Evolutionary conservation across 2,113 vertebrate species (phyloP), one percentile per base, ranked within the genome.

Genomic region (Oreocharis arfaki): DNA sequence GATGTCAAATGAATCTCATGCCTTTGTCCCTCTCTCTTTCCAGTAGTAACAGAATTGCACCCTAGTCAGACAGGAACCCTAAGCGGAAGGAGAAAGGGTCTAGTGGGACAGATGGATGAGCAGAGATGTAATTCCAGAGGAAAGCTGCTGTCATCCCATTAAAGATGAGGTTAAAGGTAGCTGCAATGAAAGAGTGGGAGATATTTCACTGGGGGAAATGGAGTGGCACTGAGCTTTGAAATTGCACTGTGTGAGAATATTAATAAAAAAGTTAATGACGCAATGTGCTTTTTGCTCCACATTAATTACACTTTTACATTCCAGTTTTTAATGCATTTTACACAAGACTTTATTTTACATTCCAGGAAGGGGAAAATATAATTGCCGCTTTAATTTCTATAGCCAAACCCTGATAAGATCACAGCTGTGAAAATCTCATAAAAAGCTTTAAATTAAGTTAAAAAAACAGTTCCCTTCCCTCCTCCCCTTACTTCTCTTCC

Each of bases 231-330:
- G 94, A 97, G 97, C 96, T 97, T 96, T 96, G 97, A 97, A 97
- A 97, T 97, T 97, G 97, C 97, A 95, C 97, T 97, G 96, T 80
- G 13, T 97, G 96, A 97, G 97, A 97, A 97, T 97, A 97, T 97
- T 97, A 97, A 97, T 97, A 97, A 97, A 97, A 97, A 97, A 97
- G 97, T 97, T 97, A 97, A 97, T 97, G 97, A 97, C 96, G 97
- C 97, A 97, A 97, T 97, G 97, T 97, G 96, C 97, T 97, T 97
- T 97, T 97, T 97, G 96, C 97, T 97, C 97, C 95, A 97, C 97
- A 97, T 97, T 97, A 97, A 97, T 97, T 97, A 97, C 96, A 97
- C 96, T 96, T 97, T 97, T 97, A 97, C 97, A 97, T 97, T 97
- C 94, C 96, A 91, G 92, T 95, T 97, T 96, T 97, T 97, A 97